A percentile compares a stretch with the other conserved stretches of the same genome.
Conservation (phyloP, 2,888 invertebrate species). For the Iphiclides podalirius region DNA sequence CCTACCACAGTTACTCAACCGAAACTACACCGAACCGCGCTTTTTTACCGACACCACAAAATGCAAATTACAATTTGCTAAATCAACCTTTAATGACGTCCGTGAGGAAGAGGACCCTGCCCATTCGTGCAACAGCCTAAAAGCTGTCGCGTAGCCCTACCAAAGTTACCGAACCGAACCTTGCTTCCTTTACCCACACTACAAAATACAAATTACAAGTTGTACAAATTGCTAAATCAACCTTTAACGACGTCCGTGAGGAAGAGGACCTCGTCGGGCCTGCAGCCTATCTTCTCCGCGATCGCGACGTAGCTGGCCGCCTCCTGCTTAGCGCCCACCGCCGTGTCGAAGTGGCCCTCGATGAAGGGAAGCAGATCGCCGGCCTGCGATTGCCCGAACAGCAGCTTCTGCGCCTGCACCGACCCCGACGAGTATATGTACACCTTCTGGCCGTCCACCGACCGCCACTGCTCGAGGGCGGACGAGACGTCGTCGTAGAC, state of each 20-base stretch:
- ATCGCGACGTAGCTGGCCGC: conserved; percentile 89
- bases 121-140: too few species aligned
- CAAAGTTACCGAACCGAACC: too few species aligned
- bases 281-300: conserved; percentile 81
- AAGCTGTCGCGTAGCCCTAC: too few species aligned
- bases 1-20: too few species aligned
- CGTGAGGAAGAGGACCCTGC: conserved; percentile 93
- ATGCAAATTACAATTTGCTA: too few species aligned
- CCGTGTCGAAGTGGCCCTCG: conserved; percentile 92
- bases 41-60: too few species aligned
- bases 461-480: conserved; percentile 86
- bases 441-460: conserved; percentile 82
- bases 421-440: conserved; percentile 97
- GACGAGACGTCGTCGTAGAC: conserved; percentile 92
- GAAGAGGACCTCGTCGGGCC: conserved; percentile 87
- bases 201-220: too few species aligned
- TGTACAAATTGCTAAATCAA: too few species aligned
- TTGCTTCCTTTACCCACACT: too few species aligned
- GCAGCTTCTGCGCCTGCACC: conserved; percentile 92
- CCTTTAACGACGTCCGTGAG: conserved; percentile 92
- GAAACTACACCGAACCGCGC: too few species aligned
- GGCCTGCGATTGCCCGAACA: conserved; percentile 87
- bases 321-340: conserved; percentile 90
- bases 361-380: conserved; percentile 89
- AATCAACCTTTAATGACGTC: conserved; percentile 88